Percentiles rank a stretch among this genome's conserved stretches.
Conservation (phyloP, 1,140 invertebrate genomes). For the Diploscapter pachys region DNA sequence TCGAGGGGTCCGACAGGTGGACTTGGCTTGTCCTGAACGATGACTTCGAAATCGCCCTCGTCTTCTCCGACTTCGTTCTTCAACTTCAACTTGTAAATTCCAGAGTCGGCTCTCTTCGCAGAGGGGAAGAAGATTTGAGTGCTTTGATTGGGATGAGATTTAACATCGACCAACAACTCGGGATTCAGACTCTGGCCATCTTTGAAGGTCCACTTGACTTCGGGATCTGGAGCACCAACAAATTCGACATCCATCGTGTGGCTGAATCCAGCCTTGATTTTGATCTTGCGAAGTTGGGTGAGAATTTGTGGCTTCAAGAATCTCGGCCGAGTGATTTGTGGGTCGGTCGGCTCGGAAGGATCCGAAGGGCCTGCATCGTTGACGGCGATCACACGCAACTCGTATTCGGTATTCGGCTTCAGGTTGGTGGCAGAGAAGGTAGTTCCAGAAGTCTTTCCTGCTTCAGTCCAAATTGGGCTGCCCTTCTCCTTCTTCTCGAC, state of each 20-base stretch:
- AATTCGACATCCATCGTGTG: constrained; percentile 88
- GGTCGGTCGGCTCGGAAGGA: constrained; percentile 71
- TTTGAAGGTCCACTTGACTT: constrained; percentile 53
- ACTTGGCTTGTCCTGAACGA: constrained; percentile 82
- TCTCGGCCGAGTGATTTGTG: constrained; percentile 77
- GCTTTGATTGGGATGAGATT: constrained; percentile 47
- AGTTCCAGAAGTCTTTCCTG: constrained; percentile 52
- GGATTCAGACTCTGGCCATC: constrained; percentile 40
- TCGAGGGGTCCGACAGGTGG: constrained; percentile 80
- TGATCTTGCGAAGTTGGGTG: constrained; percentile 64
- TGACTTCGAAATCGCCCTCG: constrained; percentile 88
- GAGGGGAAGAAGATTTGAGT: constrained; percentile 63
- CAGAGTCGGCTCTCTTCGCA: constrained; percentile 71
- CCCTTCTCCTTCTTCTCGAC: constrained; percentile 78
- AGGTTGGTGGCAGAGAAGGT: constrained; percentile 73
- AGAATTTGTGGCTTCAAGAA: constrained; percentile 87
- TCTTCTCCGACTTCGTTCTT: constrained; percentile 88
- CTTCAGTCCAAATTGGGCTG: constrained; percentile 48
- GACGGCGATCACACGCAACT: constrained; percentile 73
- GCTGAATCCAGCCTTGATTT: constrained; percentile 74
- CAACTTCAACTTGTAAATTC: constrained; percentile 82
- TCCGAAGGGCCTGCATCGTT: constrained; percentile 70
- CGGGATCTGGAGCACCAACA: constrained; percentile 75
- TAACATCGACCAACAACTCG: constrained; percentile 54
- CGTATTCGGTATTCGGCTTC: constrained; percentile 79